Percentiles rank a stretch among this genome's conserved stretches.
These are phyloP conservation scores for Temnothorax nylanderi DNA, from an alignment of 1,140 invertebrate genomes.

Conservation along the genomic window DNA sequence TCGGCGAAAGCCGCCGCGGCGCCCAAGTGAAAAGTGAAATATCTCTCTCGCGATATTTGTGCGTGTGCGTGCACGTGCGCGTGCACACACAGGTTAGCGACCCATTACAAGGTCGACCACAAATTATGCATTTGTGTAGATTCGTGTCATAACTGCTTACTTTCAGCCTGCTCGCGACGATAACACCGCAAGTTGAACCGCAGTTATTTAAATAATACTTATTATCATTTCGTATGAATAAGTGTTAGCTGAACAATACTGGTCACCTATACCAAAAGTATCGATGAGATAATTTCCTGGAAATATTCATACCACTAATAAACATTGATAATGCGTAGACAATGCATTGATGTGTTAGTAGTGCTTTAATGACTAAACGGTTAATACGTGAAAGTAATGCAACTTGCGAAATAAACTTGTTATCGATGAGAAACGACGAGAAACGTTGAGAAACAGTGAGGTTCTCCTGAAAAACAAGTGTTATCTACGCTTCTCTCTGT, in stretches of 20 bases:
- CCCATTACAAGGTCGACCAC: slow-evolving; percentile 65
- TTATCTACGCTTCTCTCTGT: background rate
- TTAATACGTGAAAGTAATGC: background rate
- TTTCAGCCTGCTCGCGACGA: background rate
- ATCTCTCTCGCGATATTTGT: background rate
- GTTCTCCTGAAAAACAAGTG: background rate
- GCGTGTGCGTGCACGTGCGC: background rate
- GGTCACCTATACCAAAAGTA: background rate
- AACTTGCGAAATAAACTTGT: background rate
- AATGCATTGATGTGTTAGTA: background rate
- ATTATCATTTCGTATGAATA: background rate
- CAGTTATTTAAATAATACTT: background rate
- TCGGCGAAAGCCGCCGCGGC: slow-evolving; percentile 56
- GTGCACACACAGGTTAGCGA: slow-evolving; percentile 50
- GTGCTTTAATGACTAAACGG: background rate
- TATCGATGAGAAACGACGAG: background rate
- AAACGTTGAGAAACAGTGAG: background rate
- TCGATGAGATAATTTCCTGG: background rate
- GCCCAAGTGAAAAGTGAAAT: slow-evolving; percentile 70
- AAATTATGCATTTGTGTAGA: slow-evolving; percentile 48
- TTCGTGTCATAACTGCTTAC: slow-evolving; percentile 48
- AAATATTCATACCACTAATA: background rate
- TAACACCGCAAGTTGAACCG: background rate
- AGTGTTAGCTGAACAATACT: background rate
- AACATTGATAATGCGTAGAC: background rate